Conservation (phyloP, 2,113 vertebrate species). For the Pterocles orientalis region DNA sequence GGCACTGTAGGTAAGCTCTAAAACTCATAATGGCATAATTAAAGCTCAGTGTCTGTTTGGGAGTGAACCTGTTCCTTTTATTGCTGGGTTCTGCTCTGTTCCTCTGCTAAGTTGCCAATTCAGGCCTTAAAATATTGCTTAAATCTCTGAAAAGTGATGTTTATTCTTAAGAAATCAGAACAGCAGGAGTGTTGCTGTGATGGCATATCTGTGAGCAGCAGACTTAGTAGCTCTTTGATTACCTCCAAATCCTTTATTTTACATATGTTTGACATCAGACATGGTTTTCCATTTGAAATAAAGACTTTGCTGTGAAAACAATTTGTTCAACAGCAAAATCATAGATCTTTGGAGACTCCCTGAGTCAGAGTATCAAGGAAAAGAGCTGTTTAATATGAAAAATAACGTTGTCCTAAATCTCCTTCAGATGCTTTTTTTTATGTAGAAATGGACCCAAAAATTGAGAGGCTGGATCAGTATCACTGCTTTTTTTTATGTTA, state of each 20-base stretch:
- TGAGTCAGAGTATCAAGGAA: conserved; percentile 38
- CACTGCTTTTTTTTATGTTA: conserved; percentile 68
- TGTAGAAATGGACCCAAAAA: conserved; percentile 13
- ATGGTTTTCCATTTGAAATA: conserved; percentile 46
- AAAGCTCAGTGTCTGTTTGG: conserved; percentile 21
- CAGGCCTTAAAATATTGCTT: conserved; percentile 28
- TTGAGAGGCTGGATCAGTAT: not conserved
- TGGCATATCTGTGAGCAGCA: conserved; percentile 52
- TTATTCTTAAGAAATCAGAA: conserved; percentile 54
- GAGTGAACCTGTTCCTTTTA: conserved; percentile 35
- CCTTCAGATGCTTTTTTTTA: conserved; percentile 25
- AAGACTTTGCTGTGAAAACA: conserved; percentile 43
- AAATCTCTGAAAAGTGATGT: conserved; percentile 38
- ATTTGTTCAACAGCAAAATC: conserved; percentile 53
- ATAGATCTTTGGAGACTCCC: conserved; percentile 11
- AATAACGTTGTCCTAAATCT: not conserved
- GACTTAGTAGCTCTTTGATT: conserved; percentile 41
- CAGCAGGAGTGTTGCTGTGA: conserved; percentile 6
- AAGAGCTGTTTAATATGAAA: conserved; percentile 24
- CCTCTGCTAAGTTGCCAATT: conserved; percentile 24
- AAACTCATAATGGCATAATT: conserved; percentile 21
- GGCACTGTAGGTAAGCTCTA: not conserved
- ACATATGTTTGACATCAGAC: conserved; percentile 36
- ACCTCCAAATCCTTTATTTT: conserved; percentile 46
- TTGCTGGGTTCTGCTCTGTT: conserved; percentile 28